Conservation (phyloP, 2,888 invertebrate genomes). For the Thymelicus acteon region DNA sequence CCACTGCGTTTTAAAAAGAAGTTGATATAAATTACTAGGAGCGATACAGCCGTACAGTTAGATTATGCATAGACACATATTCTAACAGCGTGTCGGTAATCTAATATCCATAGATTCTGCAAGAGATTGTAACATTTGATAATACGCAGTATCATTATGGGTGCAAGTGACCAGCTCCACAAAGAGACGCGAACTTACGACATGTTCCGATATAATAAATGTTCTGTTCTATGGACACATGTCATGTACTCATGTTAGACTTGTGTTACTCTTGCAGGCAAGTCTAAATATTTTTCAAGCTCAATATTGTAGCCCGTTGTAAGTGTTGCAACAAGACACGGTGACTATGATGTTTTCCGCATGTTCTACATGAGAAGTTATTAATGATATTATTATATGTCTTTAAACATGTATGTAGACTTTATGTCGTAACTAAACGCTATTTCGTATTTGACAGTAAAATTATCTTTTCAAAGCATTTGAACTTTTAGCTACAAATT, state of each 20-base stretch:
- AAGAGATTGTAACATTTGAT: slow-evolving; percentile 26
- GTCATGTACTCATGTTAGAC: slow-evolving; percentile 26
- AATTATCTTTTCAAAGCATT: too few relatives aligned
- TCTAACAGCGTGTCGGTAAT: background rate
- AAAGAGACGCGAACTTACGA: slow-evolving; percentile 2
- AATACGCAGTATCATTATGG: slow-evolving; percentile 17
- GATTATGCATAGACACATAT: background rate
- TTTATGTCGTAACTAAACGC: background rate
- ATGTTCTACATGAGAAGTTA: background rate
- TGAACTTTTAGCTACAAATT: too few relatives aligned
- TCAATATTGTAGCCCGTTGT: slow-evolving; percentile 12
- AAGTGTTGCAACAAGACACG: slow-evolving; percentile 9
- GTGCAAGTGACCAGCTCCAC: slow-evolving; percentile 1
- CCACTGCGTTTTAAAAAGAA: too few relatives aligned
- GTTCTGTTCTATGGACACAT: slow-evolving; percentile 26
- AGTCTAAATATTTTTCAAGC: slow-evolving; percentile 19
- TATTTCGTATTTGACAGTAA: background rate
- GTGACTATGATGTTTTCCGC: slow-evolving; percentile 25
- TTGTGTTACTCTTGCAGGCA: slow-evolving; percentile 4
- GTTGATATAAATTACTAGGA: too few relatives aligned
- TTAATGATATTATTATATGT: slow-evolving; percentile 3
- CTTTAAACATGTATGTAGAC: background rate
- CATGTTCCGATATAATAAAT: slow-evolving; percentile 11
- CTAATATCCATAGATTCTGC: slow-evolving; percentile 16
- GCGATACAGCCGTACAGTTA: too few relatives aligned